phyloP scores from a whole-genome alignment of 2,113 vertebrate species.

The Carassius auratus region DNA sequence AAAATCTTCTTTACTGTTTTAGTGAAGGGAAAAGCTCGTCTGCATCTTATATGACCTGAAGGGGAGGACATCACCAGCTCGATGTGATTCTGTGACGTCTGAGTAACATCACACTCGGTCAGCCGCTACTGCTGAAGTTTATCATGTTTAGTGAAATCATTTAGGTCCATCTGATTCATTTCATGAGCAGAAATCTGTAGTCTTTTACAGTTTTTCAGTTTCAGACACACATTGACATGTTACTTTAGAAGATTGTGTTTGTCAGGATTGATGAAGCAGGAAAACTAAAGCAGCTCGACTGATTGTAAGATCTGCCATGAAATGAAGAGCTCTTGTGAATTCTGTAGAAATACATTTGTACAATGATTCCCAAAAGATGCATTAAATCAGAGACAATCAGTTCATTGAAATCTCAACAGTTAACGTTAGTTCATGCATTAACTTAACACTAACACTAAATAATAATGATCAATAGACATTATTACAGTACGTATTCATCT shows the following conservation, averaged over 20 bases:
- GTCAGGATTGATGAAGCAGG: no score
- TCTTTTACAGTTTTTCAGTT: neutral
- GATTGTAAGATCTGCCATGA: no score
- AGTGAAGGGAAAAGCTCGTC: no score
- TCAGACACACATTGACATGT: slow-evolving; percentile 47
- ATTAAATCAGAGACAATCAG: neutral
- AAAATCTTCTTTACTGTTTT: no score
- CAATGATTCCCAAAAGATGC: neutral
- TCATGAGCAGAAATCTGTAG: neutral
- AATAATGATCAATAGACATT: neutral
- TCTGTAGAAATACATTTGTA: neutral
- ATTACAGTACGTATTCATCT: neutral
- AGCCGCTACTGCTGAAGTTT: no score
- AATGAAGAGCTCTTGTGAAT: neutral
- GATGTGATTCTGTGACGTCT: no score
- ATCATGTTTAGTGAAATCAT: neutral
- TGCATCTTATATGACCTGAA: no score
- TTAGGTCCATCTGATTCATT: neutral
- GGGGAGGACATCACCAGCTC: no score
- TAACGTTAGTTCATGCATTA: neutral
- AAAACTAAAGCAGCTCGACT: no score
- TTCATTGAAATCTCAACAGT: no score
- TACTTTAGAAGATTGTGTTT: slow-evolving; percentile 14
- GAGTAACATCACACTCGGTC: no score
- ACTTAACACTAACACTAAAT: neutral